A percentile compares a stretch with the other conserved stretches of the same genome.
Evolutionary conservation across 2,888 invertebrate species (phyloP).

Genomic region (Oscheius onirici): DNA sequence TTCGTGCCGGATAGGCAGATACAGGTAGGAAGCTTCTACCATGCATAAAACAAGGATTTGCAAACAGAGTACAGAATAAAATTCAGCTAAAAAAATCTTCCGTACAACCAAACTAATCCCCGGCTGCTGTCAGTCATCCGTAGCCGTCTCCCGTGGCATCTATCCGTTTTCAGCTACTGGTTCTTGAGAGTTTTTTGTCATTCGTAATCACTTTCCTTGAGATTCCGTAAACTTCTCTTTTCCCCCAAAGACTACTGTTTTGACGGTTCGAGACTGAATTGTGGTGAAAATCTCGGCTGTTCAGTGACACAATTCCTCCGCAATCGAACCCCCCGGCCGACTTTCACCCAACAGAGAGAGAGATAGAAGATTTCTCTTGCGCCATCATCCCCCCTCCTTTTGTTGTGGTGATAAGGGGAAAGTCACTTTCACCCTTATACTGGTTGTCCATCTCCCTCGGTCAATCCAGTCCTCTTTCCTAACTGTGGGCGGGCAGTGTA

Average conservation of each 20-base stretch:
- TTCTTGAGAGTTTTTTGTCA: background rate
- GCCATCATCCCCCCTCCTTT: background rate
- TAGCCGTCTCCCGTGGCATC: no score
- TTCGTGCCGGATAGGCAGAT: no score
- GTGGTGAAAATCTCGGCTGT: conserved; percentile 11
- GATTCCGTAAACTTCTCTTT: background rate
- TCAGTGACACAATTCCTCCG: conserved; percentile 30
- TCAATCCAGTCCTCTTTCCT: background rate
- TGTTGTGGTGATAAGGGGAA: conserved; percentile 14
- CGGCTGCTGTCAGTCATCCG: no score
- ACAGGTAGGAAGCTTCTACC: no score
- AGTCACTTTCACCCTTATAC: conserved; percentile 5
- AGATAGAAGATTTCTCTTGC: conserved; percentile 21
- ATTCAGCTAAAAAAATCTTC: no score
- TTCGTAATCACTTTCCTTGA: background rate
- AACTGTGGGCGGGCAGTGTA: background rate
- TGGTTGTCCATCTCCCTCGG: background rate
- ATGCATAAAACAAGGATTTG: no score
- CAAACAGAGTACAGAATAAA: no score
- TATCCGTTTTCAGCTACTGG: background rate
- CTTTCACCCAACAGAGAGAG: conserved; percentile 24
- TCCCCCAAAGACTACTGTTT: background rate
- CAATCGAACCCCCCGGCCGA: conserved; percentile 26
- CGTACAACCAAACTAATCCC: no score
- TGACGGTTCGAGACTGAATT: background rate